Evolutionary conservation across 1,140 invertebrate genomes (phyloP).

Genomic region (Lanistes nyassanus): DNA sequence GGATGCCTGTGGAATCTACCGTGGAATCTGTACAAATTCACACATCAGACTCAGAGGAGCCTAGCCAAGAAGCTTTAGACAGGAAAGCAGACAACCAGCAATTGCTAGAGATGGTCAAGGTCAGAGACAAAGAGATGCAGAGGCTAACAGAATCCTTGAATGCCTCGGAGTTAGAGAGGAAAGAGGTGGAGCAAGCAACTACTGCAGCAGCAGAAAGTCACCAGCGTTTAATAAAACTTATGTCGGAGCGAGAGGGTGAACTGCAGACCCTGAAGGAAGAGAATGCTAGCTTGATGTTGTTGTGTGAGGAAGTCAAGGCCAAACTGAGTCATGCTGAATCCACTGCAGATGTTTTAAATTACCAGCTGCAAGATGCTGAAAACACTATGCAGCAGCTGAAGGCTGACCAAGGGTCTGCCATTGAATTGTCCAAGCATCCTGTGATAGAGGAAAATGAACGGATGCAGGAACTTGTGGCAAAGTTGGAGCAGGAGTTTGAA

Average conservation of each 20-base stretch:
- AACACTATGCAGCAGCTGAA: slow-evolving; percentile 2
- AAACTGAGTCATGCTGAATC: slow-evolving; percentile 27
- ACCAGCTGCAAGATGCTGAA: slow-evolving; percentile 15
- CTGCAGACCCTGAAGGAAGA: slow-evolving; percentile 34
- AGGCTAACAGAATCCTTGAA: slow-evolving; percentile 37
- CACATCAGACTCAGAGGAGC: background rate
- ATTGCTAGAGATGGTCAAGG: slow-evolving; percentile 10
- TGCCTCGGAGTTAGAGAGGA: slow-evolving; percentile 28
- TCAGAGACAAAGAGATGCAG: slow-evolving; percentile 46
- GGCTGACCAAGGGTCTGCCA: background rate
- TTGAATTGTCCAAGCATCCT: slow-evolving; percentile 28
- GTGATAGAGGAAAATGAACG: slow-evolving; percentile 24
- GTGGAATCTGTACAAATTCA: too few species aligned
- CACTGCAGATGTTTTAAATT: slow-evolving; percentile 12
- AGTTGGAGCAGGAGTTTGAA: slow-evolving; percentile 41
- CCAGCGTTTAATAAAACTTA: slow-evolving; percentile 17
- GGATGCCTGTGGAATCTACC: too few species aligned
- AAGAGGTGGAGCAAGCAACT: slow-evolving; percentile 31
- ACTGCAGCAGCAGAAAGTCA: slow-evolving; percentile 32
- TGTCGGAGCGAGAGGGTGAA: slow-evolving; percentile 39
- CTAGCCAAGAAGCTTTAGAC: background rate
- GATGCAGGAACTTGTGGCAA: slow-evolving; percentile 32
- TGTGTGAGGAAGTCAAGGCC: slow-evolving; percentile 27
- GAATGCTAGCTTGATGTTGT: slow-evolving; percentile 17
- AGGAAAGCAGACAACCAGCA: slow-evolving; percentile 1